Base-by-base conservation (phyloP, 2,797 vertebrate genomes). In the Enteromius mattozi region DNA sequence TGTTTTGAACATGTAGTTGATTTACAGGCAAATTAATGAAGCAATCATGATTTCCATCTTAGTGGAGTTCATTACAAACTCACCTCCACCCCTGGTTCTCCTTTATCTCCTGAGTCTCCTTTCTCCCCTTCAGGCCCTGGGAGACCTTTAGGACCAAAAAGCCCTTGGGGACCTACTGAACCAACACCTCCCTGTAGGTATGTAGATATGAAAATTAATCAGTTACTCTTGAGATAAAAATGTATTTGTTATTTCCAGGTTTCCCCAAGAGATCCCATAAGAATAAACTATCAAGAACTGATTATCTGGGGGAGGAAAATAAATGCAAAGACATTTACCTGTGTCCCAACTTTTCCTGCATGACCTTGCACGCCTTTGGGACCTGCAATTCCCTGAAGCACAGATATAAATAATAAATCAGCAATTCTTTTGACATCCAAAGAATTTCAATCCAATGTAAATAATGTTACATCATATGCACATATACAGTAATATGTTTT, bases 351-450 rank as follows among this genome's bases (percentile, higher is more conserved):
- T 4, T 91, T 94, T 65, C 97, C 97, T 0, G 42, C 6, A 9
- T 97, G 94, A 72, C 96, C 97, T 91, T 92, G 94, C 6, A 80
- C 82, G 49, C 97, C 97, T 0, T 81, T 89, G 0, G 90, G 81
- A 78, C 97, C 96, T 33, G 69, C 17, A 1, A 90, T 82, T 33
- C 97, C 97, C 97, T 98, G 37, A 71, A 80, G 19, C 24, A 80
- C 6, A 81, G 9, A 80, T 30, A 59, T 66, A 1, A 56, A 6
- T 40, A 45, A 21, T 56, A 27, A 82, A n/a, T 19, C 42, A 47
- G 21, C 16, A 12, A 7, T 27, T 27, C 6, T 56, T 21, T 19
- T 13, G 9, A 54, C 42, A 54, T 27, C 9, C 14, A 63, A 21
- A 45, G 14, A 56, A 69, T n/a, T 35, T 14, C 0, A 49, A 19